Conservation (phyloP, 2,888 invertebrate species). For the Nudaria mundana region DNA sequence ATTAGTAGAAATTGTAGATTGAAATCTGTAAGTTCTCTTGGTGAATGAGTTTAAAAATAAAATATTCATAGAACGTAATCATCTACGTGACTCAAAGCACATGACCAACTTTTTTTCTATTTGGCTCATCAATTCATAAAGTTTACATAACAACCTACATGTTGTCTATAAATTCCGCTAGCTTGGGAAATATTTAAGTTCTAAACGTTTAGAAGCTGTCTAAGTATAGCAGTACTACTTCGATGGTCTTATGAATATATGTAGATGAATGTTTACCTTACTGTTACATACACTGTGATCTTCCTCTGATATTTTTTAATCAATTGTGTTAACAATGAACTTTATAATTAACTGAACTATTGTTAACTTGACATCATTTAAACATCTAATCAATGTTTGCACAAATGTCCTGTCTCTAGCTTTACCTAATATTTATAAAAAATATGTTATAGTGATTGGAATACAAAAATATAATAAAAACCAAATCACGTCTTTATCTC, state of each 20-base stretch:
- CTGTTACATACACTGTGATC: constrained; percentile 7
- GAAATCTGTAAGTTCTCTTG: too few relatives aligned
- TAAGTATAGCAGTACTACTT: not conserved
- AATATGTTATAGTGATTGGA: too few relatives aligned
- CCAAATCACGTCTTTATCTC: too few relatives aligned
- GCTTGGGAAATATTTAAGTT: not conserved
- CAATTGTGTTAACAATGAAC: too few relatives aligned
- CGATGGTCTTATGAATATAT: not conserved
- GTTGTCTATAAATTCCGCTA: not conserved
- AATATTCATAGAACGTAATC: not conserved
- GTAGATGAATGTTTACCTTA: not conserved
- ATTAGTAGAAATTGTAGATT: too few relatives aligned
- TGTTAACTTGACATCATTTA: constrained; percentile 1
- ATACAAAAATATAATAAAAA: too few relatives aligned
- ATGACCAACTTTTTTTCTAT: not conserved
- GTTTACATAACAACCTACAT: not conserved
- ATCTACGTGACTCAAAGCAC: not conserved
- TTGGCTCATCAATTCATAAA: not conserved
- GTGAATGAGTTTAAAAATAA: not conserved
- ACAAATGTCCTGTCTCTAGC: constrained; percentile 1
- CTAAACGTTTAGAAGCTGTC: not conserved
- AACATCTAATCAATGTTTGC: not conserved
- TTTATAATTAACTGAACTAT: too few relatives aligned
- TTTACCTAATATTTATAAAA: too few relatives aligned
- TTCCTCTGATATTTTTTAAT: too few relatives aligned